Conservation (phyloP, 2,113 vertebrate species). For the Syrmaticus mikado region DNA sequence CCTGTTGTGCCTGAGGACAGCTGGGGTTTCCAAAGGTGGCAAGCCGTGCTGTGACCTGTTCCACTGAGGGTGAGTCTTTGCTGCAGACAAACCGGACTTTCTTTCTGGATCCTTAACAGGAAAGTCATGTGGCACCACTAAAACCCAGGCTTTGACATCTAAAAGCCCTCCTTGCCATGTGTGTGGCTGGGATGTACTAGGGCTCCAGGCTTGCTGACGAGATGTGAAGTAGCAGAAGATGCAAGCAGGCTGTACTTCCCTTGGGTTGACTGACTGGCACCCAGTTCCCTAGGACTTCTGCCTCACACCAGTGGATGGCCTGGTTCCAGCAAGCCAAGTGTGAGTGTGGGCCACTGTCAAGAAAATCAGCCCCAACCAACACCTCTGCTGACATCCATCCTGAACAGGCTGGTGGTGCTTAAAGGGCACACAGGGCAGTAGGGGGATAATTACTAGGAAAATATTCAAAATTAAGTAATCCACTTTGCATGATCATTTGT, state of each 20-base stretch:
- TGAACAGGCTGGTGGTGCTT: background rate
- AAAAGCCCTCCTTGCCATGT: background rate
- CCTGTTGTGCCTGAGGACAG: background rate
- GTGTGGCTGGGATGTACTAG: background rate
- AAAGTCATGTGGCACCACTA: background rate
- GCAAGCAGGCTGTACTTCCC: background rate
- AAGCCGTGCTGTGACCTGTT: background rate
- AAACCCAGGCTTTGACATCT: background rate
- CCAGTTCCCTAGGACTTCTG: background rate
- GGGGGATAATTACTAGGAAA: background rate
- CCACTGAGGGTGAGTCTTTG: background rate
- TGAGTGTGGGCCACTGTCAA: background rate
- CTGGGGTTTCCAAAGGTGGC: slow-evolving; percentile 40
- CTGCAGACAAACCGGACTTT: slow-evolving; percentile 27
- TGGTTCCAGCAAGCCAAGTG: background rate
- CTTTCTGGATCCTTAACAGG: background rate
- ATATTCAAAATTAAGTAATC: background rate
- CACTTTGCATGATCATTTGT: slow-evolving; percentile 1
- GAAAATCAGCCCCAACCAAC: background rate
- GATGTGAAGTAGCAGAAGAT: background rate
- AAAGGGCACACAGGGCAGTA: background rate
- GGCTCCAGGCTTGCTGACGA: background rate
- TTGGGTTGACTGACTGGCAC: background rate
- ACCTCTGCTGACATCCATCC: background rate
- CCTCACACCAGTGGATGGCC: accelerated